phyloP scores from a whole-genome alignment of 2,797 vertebrate species.

The Malacoctenus gilli region DNA sequence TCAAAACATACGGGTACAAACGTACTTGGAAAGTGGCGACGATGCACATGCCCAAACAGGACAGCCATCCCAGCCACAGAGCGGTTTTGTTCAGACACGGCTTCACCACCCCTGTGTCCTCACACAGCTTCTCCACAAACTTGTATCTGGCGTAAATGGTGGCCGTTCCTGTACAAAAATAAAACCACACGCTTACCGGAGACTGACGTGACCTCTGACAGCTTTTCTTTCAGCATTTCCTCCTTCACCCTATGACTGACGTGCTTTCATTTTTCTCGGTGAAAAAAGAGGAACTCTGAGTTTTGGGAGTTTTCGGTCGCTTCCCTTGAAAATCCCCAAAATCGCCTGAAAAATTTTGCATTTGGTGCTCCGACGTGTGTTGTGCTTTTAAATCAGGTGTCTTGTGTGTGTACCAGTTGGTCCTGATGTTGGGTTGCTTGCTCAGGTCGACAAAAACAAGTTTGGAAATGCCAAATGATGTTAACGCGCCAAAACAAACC shows the following conservation, averaged over 20 bases:
- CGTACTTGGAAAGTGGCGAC: conserved; percentile 95
- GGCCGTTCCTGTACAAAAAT: conserved; percentile 76
- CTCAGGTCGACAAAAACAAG: too few relatives aligned
- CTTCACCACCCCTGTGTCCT: conserved; percentile 49
- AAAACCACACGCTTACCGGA: not conserved
- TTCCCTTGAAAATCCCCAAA: conserved; percentile 27
- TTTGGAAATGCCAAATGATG: too few relatives aligned
- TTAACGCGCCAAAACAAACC: too few relatives aligned
- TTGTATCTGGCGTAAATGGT: conserved; percentile 92
- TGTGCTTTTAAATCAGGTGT: too few relatives aligned
- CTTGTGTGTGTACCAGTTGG: too few relatives aligned
- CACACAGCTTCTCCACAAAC: conserved; percentile 85
- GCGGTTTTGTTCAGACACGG: conserved; percentile 77
- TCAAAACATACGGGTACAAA: too few relatives aligned
- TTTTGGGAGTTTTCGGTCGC: conserved; percentile 12
- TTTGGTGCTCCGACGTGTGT: too few relatives aligned
- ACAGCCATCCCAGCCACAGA: conserved; percentile 79
- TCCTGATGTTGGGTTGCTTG: too few relatives aligned
- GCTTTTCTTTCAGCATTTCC: not conserved
- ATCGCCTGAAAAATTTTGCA: conserved; percentile 5
- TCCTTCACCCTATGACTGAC: not conserved
- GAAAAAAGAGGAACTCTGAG: conserved; percentile 67
- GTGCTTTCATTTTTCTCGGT: conserved; percentile 59
- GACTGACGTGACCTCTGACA: not conserved
- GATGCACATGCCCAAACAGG: conserved; percentile 90